These are phyloP conservation scores for Leptestheria dahalacensis DNA, from an alignment of 1,140 invertebrate species.

Conservation along the genomic window DNA sequence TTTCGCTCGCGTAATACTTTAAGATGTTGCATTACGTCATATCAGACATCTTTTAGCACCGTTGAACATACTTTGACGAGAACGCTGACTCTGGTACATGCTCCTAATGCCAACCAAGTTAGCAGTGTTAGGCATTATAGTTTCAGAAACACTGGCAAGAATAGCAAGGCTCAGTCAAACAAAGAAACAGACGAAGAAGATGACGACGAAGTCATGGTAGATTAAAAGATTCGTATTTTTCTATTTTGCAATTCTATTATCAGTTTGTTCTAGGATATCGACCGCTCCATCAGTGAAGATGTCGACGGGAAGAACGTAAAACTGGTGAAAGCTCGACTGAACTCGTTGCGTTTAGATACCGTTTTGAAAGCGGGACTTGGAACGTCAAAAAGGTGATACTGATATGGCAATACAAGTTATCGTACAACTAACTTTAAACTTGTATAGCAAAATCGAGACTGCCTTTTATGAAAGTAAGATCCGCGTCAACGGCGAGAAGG, in stretches of 20 bases:
- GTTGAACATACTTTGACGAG: too few relatives aligned
- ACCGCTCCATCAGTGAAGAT: conserved; percentile 15
- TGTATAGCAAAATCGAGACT: conserved; percentile 15
- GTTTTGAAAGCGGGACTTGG: conserved; percentile 46
- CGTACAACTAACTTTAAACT: background rate
- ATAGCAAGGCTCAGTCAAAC: too few relatives aligned
- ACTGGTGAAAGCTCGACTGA: conserved; percentile 38
- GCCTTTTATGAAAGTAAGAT: conserved; percentile 45
- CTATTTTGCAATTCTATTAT: background rate
- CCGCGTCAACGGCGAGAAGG: conserved; percentile 45
- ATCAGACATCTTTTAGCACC: too few relatives aligned
- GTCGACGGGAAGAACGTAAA: conserved; percentile 32
- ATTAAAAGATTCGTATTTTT: too few relatives aligned
- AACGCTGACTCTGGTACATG: too few relatives aligned
- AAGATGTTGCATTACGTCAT: too few relatives aligned
- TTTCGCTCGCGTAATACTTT: too few relatives aligned
- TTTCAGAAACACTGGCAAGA: too few relatives aligned
- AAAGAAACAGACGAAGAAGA: too few relatives aligned
- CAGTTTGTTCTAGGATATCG: background rate
- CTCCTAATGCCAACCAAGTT: too few relatives aligned
- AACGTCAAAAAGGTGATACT: conserved; percentile 40
- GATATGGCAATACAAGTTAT: background rate
- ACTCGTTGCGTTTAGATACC: conserved; percentile 44
- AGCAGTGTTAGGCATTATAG: too few relatives aligned
- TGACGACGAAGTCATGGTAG: too few relatives aligned